These are phyloP conservation scores for Cranoglanis bouderius DNA, from an alignment of 2,113 vertebrate genomes.

Conservation along the genomic window DNA sequence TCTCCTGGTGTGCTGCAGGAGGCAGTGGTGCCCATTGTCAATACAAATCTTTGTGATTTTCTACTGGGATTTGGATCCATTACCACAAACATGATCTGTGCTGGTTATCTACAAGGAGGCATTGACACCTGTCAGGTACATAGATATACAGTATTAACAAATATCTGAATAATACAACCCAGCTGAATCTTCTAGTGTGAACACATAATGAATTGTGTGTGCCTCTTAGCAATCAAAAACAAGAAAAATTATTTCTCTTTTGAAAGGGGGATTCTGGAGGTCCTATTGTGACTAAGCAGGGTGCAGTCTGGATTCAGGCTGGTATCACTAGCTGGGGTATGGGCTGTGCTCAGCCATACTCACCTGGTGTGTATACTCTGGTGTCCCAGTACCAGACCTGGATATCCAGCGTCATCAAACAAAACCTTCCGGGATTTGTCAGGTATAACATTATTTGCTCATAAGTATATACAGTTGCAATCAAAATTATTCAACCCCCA, in stretches of 20 bases:
- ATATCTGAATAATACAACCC: neutral
- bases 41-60: neutral
- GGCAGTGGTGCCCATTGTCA: slow-evolving; percentile 4
- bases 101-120: slow-evolving; percentile 36
- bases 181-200: neutral
- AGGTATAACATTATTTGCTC: neutral
- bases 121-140: slow-evolving; percentile 47
- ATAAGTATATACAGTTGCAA: too few species aligned
- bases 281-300: slow-evolving; percentile 36
- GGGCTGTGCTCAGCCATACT: slow-evolving; percentile 30
- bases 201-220: too few species aligned
- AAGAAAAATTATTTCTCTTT: neutral
- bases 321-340: slow-evolving; percentile 52
- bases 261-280: slow-evolving; percentile 46
- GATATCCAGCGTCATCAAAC: neutral
- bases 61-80: slow-evolving; percentile 10
- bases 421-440: slow-evolving; percentile 27
- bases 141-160: neutral
- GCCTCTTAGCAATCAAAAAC: neutral
- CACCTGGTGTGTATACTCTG: slow-evolving; percentile 41
- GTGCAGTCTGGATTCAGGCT: slow-evolving; percentile 45
- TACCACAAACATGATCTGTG: slow-evolving; percentile 49
- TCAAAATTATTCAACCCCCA: too few species aligned
- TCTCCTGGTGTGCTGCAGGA: slow-evolving; percentile 41
- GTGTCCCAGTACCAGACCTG: slow-evolving; percentile 43